Base-by-base conservation (phyloP, 2,797 vertebrate genomes). In the Darevskia mixta region DNA sequence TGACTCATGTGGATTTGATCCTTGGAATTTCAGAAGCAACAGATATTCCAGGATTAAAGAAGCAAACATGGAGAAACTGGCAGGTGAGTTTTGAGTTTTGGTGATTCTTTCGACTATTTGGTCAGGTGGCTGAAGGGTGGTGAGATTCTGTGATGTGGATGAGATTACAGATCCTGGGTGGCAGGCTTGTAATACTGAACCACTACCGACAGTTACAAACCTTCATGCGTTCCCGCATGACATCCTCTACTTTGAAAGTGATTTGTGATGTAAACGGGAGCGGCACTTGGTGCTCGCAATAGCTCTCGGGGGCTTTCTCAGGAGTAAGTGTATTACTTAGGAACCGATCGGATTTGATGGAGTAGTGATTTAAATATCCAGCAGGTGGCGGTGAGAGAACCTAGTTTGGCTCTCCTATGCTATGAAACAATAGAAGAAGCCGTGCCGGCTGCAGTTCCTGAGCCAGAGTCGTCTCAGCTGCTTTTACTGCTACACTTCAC, bases 381-480 rank as follows among this genome's bases (percentile, higher is more conserved):
- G 83, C 88, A 89, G 88, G 32, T 89, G 88, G 88, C 83, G 49
- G 58, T 86, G 77, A 35, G n/a, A 25, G 43, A 76, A 78, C 27
- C 88, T 25, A 29, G 29, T 89, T 81, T 55, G 32, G 58, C 41
- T 76, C 45, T 67, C 55, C 18, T 41, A 25, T 15, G 58, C 79
- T 69, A n/a, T 76, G 81, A 66, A 67, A 86, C 83, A 89, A 81
- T 75, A 85, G 83, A 80, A 89, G 87, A 82, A 88, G 66, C 71
- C 23, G 78, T 76, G 72, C 25, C 45, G 25, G 71, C 88, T 76
- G 83, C 78, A 81, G 35, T 76, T 82, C 66, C 88, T 86, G 83
- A 85, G 78, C 71, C 71, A 32, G 81, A 83, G 81, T 79, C 69
- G 32, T 79, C 85, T 90, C 76, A 41, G 69, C 71, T 80, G 86